Base-by-base conservation (phyloP, 2,888 invertebrate species). In the Chirona hameri region DNA sequence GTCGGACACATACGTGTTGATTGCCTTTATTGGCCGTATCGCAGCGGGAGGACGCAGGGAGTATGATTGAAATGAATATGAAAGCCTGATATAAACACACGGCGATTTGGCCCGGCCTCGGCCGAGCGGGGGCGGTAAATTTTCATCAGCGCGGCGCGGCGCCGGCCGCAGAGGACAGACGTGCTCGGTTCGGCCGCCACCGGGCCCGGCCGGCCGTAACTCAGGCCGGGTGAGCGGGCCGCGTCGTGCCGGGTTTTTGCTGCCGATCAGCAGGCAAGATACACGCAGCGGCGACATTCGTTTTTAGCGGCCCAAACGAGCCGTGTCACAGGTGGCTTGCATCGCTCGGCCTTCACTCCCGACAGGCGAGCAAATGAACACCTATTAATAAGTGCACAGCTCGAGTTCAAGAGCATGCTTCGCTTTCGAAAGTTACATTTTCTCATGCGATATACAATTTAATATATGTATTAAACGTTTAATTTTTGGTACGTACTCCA, bases 1-100 rank as follows among this genome's bases (percentile, higher is more conserved):
- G 76, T 39, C 29, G 39, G 31, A 24, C 21, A 39, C 39, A 27
- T 27, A 31, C 27, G 76, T 39, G 76, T 76, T 76, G 15, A 76
- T 76, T 76, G 76, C 39, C 76, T 39, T 76, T 76, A 76, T 76
- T 76, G 76, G 39, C 21, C 76, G 76, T 39, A 39, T 39, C 76
- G 76, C 76, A 76, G 76, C 76, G 76, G 76, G 76, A 9, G 12
- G 14, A 21, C 4, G 76, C 21, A 31, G 76, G 7, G 10, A 24
- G 21, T 76, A 39, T 76, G 76, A 76, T 76, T 76, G 76, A 76
- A 76, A 76, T 76, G 76, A 39, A 76, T 76, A 76, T 39, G 76
- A 12, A n/a, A 76, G 76, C 21, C 29, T 29, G 31, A 21, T 39
- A 39, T 39, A 76, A 76, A 76, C 76, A 76, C 15, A 39, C 39